These are phyloP conservation scores for Euwallacea similis DNA, from an alignment of 1,140 invertebrate species.

Conservation along the genomic window DNA sequence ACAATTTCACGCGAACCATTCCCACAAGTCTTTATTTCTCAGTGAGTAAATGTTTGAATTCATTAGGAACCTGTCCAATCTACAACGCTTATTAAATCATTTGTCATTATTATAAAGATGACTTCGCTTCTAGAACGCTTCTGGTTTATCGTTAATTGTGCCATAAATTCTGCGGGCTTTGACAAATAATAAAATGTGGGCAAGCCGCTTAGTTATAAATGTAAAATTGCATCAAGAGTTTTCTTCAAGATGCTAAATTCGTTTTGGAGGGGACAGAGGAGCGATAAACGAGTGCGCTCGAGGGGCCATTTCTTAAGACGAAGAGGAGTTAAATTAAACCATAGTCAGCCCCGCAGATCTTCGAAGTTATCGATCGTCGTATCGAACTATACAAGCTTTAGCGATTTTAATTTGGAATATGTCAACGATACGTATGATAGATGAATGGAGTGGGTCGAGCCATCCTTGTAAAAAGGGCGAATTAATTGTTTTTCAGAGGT, in stretches of 20 bases:
- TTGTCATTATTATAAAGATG: constrained; percentile 20
- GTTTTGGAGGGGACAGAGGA: no score
- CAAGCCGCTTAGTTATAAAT: constrained; percentile 3
- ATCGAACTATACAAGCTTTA: constrained; percentile 42
- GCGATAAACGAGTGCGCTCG: neutral
- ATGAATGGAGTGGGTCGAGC: constrained; percentile 52
- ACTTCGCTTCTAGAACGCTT: constrained; percentile 5
- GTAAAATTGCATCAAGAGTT: no score
- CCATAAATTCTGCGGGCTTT: constrained; percentile 6
- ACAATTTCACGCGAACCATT: neutral
- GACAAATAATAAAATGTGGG: constrained; percentile 16
- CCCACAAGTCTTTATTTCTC: constrained; percentile 6
- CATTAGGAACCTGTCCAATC: constrained; percentile 21
- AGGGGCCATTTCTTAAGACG: constrained; percentile 2
- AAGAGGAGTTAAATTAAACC: constrained; percentile 12
- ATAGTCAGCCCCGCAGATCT: constrained; percentile 6
- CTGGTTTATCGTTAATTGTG: constrained; percentile 23
- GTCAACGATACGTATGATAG: constrained; percentile 54
- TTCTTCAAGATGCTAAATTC: no score
- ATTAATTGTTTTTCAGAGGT: constrained; percentile 53
- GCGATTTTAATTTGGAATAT: constrained; percentile 54
- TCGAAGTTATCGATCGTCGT: constrained; percentile 25
- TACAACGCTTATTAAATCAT: constrained; percentile 23
- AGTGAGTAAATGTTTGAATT: neutral
- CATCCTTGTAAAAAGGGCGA: constrained; percentile 49